phyloP scores from a whole-genome alignment of 1,140 invertebrate species.

The Anastatus disparis region DNA sequence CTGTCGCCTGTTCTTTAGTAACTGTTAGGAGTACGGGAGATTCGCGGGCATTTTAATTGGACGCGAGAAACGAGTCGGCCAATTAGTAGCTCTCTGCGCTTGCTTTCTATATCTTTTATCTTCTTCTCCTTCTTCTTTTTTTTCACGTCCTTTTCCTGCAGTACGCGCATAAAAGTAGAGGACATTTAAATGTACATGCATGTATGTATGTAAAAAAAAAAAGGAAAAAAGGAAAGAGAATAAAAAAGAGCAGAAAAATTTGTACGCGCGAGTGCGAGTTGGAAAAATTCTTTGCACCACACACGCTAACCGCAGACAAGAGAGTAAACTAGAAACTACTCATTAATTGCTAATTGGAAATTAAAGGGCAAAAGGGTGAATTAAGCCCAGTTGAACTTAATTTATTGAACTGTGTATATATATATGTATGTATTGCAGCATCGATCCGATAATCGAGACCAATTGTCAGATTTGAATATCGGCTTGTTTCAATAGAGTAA shows the following conservation, averaged over 20 bases:
- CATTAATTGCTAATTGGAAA: background rate
- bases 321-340: background rate
- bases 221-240: no score
- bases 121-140: background rate
- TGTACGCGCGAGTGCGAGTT: background rate
- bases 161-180: background rate
- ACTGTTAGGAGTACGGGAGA: no score
- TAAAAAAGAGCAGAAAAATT: no score
- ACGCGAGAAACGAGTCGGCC: slow-evolving; percentile 9
- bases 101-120: no score
- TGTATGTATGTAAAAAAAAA: no score
- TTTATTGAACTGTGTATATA: no score
- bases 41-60: slow-evolving; percentile 29
- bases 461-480: no score
- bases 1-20: slow-evolving; percentile 22
- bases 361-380: no score
- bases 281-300: background rate
- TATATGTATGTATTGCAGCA: no score
- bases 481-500: no score
- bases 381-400: no score
- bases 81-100: slow-evolving; percentile 39
- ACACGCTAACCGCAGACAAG: background rate
- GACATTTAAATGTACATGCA: background rate
- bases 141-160: background rate
- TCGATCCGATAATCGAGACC: no score